Base-by-base conservation (phyloP, 2,888 invertebrate species). In the Tetranychus piercei region DNA sequence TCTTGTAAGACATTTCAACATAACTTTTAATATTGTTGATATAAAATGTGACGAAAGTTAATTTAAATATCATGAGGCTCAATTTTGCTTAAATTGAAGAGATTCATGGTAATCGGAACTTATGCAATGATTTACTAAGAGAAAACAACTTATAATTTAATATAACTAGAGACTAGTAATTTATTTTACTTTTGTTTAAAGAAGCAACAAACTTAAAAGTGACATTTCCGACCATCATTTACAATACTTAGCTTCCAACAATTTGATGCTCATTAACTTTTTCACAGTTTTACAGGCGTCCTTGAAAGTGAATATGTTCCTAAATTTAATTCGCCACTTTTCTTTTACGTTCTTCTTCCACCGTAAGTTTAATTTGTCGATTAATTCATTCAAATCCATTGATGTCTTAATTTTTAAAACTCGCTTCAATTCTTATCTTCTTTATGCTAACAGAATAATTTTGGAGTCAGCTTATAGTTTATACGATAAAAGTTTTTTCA, bases 381-480 rank as follows among this genome's bases (percentile, higher is more conserved):
- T 66, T 8, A 34, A 34, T 55, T 55, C 55, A 45, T 45, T 45
- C 20, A 69, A 20, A 69, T n/a, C 6, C 11, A 69, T 20, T 23
- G 7, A 69, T 23, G 7, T 69, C 11, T 69, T 69, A 6, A 5
- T 69, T 22, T n/a, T 20, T 66, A 18, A 20, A 6, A 6, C 18
- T 23, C 18, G 6, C 2, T 23, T 11, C 23, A 11, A 1, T 44
- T 67, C 23, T 74, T 11, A 2, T 23, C 5, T 18, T 69, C 69
- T 69, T 23, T 7, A 6, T 3, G 6, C 34, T 3, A 34, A 34
- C 79, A 84, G 84, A 74, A 84, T 85, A 74, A 84, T 86, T 75
- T 79, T 86, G 76, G 86, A 86, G 78, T 83, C 86, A 1, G 83
- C 86, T 0, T 86, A 84, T 80, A 85, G 85, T 75, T 81, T 86